phyloP scores from a whole-genome alignment of 1,140 invertebrate species.

The Tetranychus urticae region DNA sequence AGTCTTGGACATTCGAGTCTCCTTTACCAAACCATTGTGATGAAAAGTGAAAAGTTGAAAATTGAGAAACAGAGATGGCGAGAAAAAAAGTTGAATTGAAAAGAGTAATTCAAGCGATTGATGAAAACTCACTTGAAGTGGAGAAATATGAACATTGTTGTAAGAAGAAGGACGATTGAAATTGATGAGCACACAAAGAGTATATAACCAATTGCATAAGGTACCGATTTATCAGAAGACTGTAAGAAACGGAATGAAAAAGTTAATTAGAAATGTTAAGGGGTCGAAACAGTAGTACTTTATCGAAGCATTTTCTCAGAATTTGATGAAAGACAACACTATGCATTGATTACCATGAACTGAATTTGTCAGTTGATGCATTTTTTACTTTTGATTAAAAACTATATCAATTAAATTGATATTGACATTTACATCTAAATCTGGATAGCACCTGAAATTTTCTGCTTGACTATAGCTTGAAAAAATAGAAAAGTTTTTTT shows the following conservation, averaged over 20 bases:
- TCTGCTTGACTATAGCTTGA: too few relatives aligned
- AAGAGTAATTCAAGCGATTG: background rate
- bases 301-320: too few relatives aligned
- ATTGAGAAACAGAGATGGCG: background rate
- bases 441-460: too few relatives aligned
- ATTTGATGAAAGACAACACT: too few relatives aligned
- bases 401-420: too few relatives aligned
- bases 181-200: conserved; percentile 23
- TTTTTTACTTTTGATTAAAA: too few relatives aligned
- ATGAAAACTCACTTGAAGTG: conserved; percentile 22
- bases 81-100: too few relatives aligned
- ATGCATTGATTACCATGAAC: background rate
- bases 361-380: background rate
- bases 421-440: too few relatives aligned
- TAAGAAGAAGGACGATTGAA: conserved; percentile 20
- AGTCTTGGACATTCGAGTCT: conserved; percentile 25
- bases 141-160: conserved; percentile 23
- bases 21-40: conserved; percentile 15
- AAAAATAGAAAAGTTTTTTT: too few relatives aligned
- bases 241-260: background rate
- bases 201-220: conserved; percentile 17
- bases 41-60: background rate
- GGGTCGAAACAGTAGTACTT: too few relatives aligned
- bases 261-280: too few relatives aligned
- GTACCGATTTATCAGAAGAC: conserved; percentile 1